These are phyloP conservation scores for Argyresthia albistria DNA, from an alignment of 2,888 invertebrate genomes.

Conservation along the genomic window DNA sequence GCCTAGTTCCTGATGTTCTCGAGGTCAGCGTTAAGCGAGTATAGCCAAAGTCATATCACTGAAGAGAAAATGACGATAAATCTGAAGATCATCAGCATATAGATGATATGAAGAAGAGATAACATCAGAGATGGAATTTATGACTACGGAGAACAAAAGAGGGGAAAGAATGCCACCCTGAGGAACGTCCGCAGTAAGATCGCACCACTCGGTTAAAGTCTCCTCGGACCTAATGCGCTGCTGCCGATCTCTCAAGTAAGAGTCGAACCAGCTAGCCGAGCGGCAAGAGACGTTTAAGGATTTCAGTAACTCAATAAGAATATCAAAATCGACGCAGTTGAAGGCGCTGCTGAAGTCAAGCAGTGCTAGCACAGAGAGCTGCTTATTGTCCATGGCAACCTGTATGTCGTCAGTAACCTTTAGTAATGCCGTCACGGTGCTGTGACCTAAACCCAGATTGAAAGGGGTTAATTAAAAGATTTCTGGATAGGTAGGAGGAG, in stretches of 20 bases:
- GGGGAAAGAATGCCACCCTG: conserved; percentile 5
- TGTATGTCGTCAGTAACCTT: too few species aligned
- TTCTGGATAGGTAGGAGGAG: too few species aligned
- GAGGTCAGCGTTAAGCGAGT: neutral
- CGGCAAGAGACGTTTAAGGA: too few species aligned
- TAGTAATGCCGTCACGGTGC: too few species aligned
- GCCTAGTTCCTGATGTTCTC: neutral
- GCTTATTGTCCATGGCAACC: too few species aligned
- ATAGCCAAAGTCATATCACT: too few species aligned
- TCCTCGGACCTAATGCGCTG: neutral
- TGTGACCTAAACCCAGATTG: too few species aligned
- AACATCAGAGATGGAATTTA: neutral
- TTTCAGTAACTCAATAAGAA: too few species aligned
- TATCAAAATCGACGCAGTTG: too few species aligned
- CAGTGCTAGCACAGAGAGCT: too few species aligned
- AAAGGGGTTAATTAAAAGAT: too few species aligned
- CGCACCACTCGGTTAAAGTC: neutral
- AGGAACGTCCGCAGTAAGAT: neutral
- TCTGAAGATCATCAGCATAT: conserved; percentile 7
- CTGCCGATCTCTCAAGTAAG: conserved; percentile 2
- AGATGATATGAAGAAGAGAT: neutral
- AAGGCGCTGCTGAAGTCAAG: too few species aligned
- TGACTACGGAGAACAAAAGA: conserved; percentile 2
- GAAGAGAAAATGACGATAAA: neutral
- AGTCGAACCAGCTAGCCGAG: conserved; percentile 5